A percentile compares a stretch with the other conserved stretches of the same genome.
Evolutionary conservation across 2,888 invertebrate genomes (phyloP).

Genomic region (Eulithis prunata): DNA sequence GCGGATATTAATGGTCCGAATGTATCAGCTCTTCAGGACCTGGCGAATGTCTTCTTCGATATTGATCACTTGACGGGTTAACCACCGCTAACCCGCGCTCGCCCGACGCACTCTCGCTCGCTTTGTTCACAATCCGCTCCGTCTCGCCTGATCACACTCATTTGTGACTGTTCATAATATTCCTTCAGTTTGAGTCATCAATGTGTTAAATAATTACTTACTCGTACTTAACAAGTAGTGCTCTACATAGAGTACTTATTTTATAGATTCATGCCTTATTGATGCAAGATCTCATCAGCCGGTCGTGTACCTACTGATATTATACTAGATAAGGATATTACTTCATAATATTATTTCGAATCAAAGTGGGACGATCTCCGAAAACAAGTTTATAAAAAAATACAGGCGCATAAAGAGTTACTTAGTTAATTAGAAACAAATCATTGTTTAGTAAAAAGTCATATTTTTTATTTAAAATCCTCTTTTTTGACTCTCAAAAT

Average conservation of each 20-base stretch:
- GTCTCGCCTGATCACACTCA: constrained; percentile 15
- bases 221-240: too few species aligned
- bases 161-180: constrained; percentile 11
- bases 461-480: too few species aligned
- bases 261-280: not conserved
- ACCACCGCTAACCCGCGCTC: constrained; percentile 31
- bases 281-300: not conserved
- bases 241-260: too few species aligned
- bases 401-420: too few species aligned
- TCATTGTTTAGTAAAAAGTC: too few species aligned
- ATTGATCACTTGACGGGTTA: constrained; percentile 41
- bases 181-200: not conserved
- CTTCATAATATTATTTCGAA: too few species aligned
- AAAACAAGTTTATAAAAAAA: too few species aligned
- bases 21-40: constrained; percentile 63
- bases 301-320: too few species aligned
- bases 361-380: too few species aligned
- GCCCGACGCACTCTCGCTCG: not conserved
- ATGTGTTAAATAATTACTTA: not conserved
- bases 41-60: constrained; percentile 67
- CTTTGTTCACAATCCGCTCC: constrained; percentile 6
- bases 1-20: constrained; percentile 74
- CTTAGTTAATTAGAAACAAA: too few species aligned
- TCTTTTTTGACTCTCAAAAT: too few species aligned
- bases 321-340: too few species aligned